These are phyloP conservation scores for Diogma glabrata DNA, from an alignment of 2,888 invertebrate species.

Conservation along the genomic window DNA sequence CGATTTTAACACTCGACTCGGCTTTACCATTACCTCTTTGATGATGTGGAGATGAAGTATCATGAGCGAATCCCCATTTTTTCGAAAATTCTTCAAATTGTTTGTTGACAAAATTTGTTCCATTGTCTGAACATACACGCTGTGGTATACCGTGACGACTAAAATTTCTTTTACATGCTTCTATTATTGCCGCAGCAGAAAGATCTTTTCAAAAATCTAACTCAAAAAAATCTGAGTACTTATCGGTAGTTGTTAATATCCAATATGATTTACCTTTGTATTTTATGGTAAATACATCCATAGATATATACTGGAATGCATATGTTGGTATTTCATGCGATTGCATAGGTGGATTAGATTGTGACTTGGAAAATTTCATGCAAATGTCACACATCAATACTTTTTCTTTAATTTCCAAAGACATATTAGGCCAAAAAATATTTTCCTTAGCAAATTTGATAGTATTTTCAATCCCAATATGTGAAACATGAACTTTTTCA, in stretches of 20 bases:
- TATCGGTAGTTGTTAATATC: not conserved
- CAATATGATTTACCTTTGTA: not conserved
- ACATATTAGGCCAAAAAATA: not conserved
- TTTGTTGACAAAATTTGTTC: not conserved
- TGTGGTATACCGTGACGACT: not conserved
- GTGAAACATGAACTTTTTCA: not conserved
- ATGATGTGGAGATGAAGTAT: slow-evolving; percentile 10
- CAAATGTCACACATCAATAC: not conserved
- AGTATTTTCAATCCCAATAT: not conserved
- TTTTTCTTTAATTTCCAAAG: not conserved
- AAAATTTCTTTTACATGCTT: not conserved
- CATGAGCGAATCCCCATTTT: not conserved
- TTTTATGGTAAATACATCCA: not conserved
- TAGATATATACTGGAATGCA: not conserved
- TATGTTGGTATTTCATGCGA: not conserved
- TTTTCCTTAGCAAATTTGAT: not conserved
- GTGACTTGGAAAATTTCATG: not conserved
- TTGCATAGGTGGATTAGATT: not conserved
- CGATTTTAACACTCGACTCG: not conserved
- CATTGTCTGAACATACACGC: not conserved
- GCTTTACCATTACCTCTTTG: slow-evolving; percentile 16
- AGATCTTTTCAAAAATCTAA: not conserved
- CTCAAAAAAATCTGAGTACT: not conserved
- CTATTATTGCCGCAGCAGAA: not conserved
- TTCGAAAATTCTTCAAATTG: slow-evolving; percentile 13